Evolutionary conservation across 2,888 invertebrate species (phyloP).

Genomic region (Agrochola macilenta): DNA sequence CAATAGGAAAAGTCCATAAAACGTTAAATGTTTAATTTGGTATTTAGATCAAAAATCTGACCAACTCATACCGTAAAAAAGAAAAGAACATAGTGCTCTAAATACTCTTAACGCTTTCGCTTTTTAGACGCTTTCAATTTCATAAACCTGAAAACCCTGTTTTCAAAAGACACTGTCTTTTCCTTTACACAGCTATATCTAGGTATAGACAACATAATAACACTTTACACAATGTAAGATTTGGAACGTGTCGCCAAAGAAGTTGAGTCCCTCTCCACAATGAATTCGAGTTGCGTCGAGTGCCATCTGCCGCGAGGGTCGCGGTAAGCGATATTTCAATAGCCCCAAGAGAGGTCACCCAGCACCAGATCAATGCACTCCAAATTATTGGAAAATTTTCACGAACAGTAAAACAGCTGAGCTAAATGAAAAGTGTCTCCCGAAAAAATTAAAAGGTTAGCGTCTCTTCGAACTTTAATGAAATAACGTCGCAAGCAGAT

Average conservation of each 20-base stretch:
- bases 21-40: neutral
- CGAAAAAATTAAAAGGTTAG: constrained; percentile 53
- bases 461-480: constrained; percentile 32
- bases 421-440: constrained; percentile 47
- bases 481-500: constrained; percentile 47
- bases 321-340: constrained; percentile 83
- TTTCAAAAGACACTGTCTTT: constrained; percentile 22
- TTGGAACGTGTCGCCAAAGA: constrained; percentile 56
- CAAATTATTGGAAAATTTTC: constrained; percentile 80
- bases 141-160: constrained; percentile 15
- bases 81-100: neutral
- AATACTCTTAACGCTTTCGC: too few relatives aligned
- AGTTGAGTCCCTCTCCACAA: constrained; percentile 67
- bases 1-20: neutral
- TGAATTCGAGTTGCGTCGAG: constrained; percentile 79
- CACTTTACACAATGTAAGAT: constrained; percentile 49
- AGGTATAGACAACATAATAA: constrained; percentile 45
- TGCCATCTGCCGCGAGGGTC: constrained; percentile 70
- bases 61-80: neutral
- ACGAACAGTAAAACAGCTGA: constrained; percentile 68
- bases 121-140: constrained; percentile 1
- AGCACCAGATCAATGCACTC: constrained; percentile 71
- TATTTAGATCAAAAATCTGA: neutral
- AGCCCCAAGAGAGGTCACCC: constrained; percentile 72
- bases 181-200: constrained; percentile 19